A percentile compares a stretch with the other conserved stretches of the same genome.
These are phyloP conservation scores for Notechis scutatus DNA, from an alignment of 2,113 vertebrate genomes.

Conservation along the genomic window DNA sequence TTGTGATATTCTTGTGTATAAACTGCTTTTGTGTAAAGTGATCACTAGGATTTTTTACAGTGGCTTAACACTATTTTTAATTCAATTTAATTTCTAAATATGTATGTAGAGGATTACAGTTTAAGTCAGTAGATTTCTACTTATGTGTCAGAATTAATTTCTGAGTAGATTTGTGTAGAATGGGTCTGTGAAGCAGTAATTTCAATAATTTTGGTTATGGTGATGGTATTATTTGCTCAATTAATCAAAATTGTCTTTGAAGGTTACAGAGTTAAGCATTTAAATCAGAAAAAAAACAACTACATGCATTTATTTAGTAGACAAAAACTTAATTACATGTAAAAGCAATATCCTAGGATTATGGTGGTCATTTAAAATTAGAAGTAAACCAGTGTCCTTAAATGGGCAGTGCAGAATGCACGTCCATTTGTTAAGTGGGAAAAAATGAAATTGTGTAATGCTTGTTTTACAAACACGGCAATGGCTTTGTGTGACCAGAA, in stretches of 20 bases:
- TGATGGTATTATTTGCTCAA: neutral
- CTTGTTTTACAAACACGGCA: neutral
- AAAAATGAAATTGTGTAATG: neutral
- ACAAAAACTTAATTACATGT: neutral
- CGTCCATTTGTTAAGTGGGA: neutral
- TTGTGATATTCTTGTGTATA: neutral
- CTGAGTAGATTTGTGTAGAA: neutral
- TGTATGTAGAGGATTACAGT: neutral
- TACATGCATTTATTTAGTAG: neutral
- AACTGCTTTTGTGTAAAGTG: neutral
- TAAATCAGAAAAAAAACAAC: neutral
- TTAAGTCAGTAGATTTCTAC: neutral
- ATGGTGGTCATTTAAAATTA: neutral
- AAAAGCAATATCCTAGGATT: neutral
- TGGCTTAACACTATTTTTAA: neutral
- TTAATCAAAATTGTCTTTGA: neutral
- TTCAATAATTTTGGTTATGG: neutral
- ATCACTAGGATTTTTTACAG: neutral
- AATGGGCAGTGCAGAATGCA: neutral
- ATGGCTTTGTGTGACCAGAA: neutral
- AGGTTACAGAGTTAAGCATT: neutral
- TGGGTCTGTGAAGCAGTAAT: neutral
- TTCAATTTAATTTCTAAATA: neutral
- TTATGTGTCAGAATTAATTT: neutral
- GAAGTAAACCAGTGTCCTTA: neutral